Percentiles rank a stretch among this genome's conserved stretches.
phyloP scores from a whole-genome alignment of 2,888 invertebrate genomes.

The Sarcophaga subvicina region DNA sequence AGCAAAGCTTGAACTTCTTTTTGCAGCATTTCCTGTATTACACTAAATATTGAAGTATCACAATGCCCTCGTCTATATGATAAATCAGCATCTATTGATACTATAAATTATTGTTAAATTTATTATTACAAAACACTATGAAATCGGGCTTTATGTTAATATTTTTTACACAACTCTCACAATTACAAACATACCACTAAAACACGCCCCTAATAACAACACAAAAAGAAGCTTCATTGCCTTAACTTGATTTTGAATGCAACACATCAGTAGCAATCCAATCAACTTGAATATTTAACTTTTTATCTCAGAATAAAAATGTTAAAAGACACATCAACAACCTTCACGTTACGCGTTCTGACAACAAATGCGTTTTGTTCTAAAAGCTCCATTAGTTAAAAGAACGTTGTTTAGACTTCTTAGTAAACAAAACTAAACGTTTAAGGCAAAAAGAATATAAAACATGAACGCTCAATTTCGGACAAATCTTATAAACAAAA shows the following conservation, averaged over 20 bases:
- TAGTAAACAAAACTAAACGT: conserved; percentile 29
- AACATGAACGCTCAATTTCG: conserved; percentile 24
- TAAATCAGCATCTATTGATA: conserved; percentile 62
- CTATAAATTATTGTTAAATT: conserved; percentile 33
- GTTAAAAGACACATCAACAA: conserved; percentile 61
- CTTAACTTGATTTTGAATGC: conserved; percentile 48
- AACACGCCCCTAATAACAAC: conserved; percentile 38
- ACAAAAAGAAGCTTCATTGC: conserved; percentile 39
- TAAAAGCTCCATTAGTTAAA: conserved; percentile 75
- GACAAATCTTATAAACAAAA: conserved; percentile 31
- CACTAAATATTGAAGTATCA: conserved; percentile 73
- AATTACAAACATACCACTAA: conserved; percentile 52
- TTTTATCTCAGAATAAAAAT: conserved; percentile 4
- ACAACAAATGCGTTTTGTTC: conserved; percentile 75
- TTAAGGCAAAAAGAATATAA: conserved; percentile 27
- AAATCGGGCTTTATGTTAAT: conserved; percentile 23
- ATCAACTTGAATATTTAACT: conserved; percentile 46
- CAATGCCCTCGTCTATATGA: conserved; percentile 76
- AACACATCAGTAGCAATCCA: conserved; percentile 36
- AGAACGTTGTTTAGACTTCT: conserved; percentile 68
- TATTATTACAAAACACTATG: conserved; percentile 2
- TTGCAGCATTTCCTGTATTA: conserved; percentile 72
- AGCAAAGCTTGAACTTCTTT: conserved; percentile 72
- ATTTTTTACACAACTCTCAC: background rate
- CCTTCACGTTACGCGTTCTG: conserved; percentile 72